These are phyloP conservation scores for Drosophila imparisetae DNA, from an alignment of 2,888 invertebrate species.

Conservation along the genomic window DNA sequence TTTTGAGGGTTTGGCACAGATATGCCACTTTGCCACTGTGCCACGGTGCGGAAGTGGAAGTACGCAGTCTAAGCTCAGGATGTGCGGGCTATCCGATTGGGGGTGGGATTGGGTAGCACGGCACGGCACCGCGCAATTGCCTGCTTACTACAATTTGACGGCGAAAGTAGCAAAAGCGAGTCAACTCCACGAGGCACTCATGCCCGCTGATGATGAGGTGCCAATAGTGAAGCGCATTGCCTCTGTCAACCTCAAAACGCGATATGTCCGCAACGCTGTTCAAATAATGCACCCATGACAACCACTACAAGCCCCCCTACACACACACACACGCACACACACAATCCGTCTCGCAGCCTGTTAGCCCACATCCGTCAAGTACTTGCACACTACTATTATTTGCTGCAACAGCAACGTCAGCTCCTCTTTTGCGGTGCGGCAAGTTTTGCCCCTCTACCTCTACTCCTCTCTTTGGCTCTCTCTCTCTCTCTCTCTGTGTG, in stretches of 20 bases:
- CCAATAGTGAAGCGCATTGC: slow-evolving; percentile 28
- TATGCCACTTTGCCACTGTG: neutral
- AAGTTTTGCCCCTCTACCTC: slow-evolving; percentile 8
- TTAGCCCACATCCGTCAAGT: slow-evolving; percentile 38
- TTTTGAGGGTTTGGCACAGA: neutral
- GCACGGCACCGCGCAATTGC: slow-evolving; percentile 29
- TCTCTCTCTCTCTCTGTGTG: too few relatives aligned
- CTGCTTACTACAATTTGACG: slow-evolving; percentile 63
- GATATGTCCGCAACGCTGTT: slow-evolving; percentile 48
- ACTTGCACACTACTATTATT: slow-evolving; percentile 52
- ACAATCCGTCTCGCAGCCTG: neutral
- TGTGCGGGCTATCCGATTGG: slow-evolving; percentile 1
- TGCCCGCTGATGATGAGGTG: slow-evolving; percentile 48
- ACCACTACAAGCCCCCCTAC: slow-evolving; percentile 1
- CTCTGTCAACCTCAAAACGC: slow-evolving; percentile 34
- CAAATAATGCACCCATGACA: slow-evolving; percentile 48
- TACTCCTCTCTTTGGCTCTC: neutral
- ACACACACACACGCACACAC: neutral
- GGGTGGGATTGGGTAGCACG: neutral
- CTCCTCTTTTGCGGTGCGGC: slow-evolving; percentile 14
- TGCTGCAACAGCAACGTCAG: slow-evolving; percentile 27
- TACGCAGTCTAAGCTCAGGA: slow-evolving; percentile 22
- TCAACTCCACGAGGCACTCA: slow-evolving; percentile 27
- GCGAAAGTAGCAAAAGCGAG: slow-evolving; percentile 49
- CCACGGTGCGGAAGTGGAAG: neutral